These are phyloP conservation scores for Lasioglossum baleicum DNA, from an alignment of 1,140 invertebrate species.

Conservation along the genomic window DNA sequence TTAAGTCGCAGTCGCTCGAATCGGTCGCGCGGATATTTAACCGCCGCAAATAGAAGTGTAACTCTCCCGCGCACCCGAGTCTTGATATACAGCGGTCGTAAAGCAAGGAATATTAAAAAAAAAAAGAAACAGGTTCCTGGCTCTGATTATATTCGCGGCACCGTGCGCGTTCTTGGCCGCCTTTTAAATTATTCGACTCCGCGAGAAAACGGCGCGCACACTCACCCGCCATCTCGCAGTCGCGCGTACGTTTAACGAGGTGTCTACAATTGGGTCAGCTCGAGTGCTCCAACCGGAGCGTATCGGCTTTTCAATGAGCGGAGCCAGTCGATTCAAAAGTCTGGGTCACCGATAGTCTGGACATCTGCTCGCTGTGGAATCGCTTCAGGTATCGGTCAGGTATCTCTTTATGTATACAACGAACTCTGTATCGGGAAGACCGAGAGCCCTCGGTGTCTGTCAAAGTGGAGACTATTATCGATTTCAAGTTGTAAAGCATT, in stretches of 20 bases:
- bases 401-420: too few species aligned
- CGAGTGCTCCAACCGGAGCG: slow-evolving; percentile 40
- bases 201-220: neutral
- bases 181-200: slow-evolving; percentile 3
- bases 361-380: too few species aligned
- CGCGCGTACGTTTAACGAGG: slow-evolving; percentile 50
- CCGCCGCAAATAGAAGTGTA: neutral
- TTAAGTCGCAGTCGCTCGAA: neutral
- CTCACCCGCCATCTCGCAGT: neutral
- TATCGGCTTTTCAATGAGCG: slow-evolving; percentile 48
- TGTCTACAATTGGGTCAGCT: slow-evolving; percentile 48
- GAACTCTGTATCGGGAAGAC: too few species aligned
- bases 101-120: slow-evolving; percentile 28
- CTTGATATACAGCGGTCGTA: slow-evolving; percentile 9
- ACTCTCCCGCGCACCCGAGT: neutral
- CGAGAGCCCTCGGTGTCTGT: too few species aligned
- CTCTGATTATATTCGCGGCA: slow-evolving; percentile 1
- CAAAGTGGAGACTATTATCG: too few species aligned
- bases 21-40: neutral
- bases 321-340: neutral
- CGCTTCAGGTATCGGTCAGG: too few species aligned
- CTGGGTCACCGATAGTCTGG: too few species aligned
- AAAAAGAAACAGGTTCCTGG: neutral
- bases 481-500: too few species aligned
- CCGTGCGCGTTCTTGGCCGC: neutral